phyloP scores from a whole-genome alignment of 2,888 invertebrate species.

The Aelia acuminata region DNA sequence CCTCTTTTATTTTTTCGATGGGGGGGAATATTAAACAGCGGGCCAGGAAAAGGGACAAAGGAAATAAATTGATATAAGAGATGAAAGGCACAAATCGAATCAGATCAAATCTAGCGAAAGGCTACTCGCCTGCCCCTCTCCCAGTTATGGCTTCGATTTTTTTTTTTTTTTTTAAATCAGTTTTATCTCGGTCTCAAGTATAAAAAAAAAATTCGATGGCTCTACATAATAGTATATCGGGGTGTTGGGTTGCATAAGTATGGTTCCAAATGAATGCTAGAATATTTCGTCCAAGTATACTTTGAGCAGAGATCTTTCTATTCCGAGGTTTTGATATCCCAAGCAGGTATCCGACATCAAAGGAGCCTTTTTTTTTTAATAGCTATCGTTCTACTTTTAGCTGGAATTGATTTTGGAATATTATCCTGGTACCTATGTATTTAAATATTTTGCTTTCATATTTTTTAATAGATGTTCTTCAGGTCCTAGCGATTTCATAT shows the following conservation, averaged over 20 bases:
- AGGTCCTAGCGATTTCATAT: too few species aligned
- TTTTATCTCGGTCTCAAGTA: neutral
- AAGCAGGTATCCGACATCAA: neutral
- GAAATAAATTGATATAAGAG: constrained; percentile 45
- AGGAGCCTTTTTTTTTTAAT: neutral
- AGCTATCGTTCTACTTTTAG: neutral
- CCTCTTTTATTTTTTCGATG: constrained; percentile 23
- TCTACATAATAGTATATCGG: neutral
- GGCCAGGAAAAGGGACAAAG: neutral
- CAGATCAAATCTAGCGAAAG: constrained; percentile 40
- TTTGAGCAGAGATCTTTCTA: neutral
- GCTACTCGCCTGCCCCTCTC: neutral
- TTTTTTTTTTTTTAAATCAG: constrained; percentile 7
- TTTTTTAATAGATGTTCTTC: too few species aligned
- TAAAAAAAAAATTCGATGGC: neutral
- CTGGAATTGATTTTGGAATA: neutral
- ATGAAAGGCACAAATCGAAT: constrained; percentile 45
- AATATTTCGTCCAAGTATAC: neutral
- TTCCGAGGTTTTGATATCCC: neutral
- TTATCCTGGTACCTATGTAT: too few species aligned
- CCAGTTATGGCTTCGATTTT: neutral
- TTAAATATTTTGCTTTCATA: too few species aligned
- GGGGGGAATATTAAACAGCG: constrained; percentile 28
- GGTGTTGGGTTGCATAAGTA: neutral
- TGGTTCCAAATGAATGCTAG: neutral